These are phyloP conservation scores for Diogma glabrata DNA, from an alignment of 2,888 invertebrate species.

Conservation along the genomic window DNA sequence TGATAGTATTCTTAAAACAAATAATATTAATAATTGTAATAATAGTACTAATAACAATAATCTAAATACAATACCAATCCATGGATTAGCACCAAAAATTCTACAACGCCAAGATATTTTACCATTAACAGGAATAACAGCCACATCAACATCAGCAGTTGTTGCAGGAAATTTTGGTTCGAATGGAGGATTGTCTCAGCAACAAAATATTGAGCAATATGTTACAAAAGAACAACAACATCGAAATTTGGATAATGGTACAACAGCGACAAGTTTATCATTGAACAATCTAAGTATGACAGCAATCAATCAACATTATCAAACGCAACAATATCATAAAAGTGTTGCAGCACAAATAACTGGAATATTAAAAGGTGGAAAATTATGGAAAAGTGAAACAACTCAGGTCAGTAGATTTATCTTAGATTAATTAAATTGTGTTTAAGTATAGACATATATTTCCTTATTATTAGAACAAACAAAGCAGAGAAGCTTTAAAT, in stretches of 20 bases:
- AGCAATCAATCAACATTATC: not conserved
- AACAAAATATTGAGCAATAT: not conserved
- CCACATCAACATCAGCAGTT: not conserved
- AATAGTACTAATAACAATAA: too few relatives aligned
- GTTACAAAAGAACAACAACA: too few relatives aligned
- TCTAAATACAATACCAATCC: conserved; percentile 39
- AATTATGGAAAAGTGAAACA: conserved; percentile 55
- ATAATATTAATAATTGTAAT: too few relatives aligned
- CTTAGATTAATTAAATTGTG: too few relatives aligned
- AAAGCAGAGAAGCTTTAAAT: too few relatives aligned
- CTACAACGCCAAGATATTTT: not conserved
- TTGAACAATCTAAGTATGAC: not conserved
- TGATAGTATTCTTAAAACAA: too few relatives aligned
- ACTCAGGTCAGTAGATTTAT: conserved; percentile 39
- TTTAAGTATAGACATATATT: too few relatives aligned
- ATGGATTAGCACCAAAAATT: not conserved
- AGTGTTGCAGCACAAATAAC: conserved; percentile 49
- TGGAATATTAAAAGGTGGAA: conserved; percentile 67
- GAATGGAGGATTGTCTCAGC: not conserved
- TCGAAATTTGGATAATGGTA: not conserved
- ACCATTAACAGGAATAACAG: not conserved
- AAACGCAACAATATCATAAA: conserved; percentile 24
- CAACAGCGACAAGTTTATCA: too few relatives aligned
- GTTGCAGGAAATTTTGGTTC: too few relatives aligned
- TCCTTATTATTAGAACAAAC: too few relatives aligned